A percentile compares a stretch with the other conserved stretches of the same genome.
Conservation (phyloP, 1,140 invertebrate genomes). For the Batillaria attramentaria region DNA sequence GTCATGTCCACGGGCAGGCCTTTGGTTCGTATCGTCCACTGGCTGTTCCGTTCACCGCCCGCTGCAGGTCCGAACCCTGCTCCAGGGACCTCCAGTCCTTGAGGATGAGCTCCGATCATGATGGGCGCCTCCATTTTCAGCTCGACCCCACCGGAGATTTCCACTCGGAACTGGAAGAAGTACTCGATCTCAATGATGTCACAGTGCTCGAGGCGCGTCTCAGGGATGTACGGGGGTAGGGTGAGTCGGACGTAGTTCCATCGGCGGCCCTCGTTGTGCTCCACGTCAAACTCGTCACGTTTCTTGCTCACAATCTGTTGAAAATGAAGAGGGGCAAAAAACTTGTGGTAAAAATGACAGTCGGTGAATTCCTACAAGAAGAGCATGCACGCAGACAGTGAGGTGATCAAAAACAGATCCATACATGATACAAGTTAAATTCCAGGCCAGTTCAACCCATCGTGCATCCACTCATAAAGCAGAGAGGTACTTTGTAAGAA, state of each 20-base stretch:
- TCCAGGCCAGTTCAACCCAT: no score
- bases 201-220: conserved; percentile 65
- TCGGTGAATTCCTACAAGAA: not conserved
- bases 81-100: conserved; percentile 40
- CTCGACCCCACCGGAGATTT: conserved; percentile 58
- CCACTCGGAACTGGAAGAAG: conserved; percentile 65
- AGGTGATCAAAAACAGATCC: not conserved
- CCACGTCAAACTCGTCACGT: conserved; percentile 64
- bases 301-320: conserved; percentile 69
- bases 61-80: not conserved
- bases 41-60: conserved; percentile 43
- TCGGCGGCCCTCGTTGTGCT: conserved; percentile 62
- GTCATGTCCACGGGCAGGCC: conserved; percentile 32
- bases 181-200: conserved; percentile 70
- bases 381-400: not conserved
- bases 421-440: no score
- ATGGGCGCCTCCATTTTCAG: conserved; percentile 58
- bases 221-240: conserved; percentile 70
- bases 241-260: conserved; percentile 67
- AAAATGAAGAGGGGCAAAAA: not conserved
- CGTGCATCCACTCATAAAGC: no score
- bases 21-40: conserved; percentile 52
- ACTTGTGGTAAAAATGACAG: conserved; percentile 30
- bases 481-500: no score
- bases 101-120: conserved; percentile 56